A percentile compares a stretch with the other conserved stretches of the same genome.
phyloP scores from a whole-genome alignment of 2,888 invertebrate species.

The Chironomus riparius region DNA sequence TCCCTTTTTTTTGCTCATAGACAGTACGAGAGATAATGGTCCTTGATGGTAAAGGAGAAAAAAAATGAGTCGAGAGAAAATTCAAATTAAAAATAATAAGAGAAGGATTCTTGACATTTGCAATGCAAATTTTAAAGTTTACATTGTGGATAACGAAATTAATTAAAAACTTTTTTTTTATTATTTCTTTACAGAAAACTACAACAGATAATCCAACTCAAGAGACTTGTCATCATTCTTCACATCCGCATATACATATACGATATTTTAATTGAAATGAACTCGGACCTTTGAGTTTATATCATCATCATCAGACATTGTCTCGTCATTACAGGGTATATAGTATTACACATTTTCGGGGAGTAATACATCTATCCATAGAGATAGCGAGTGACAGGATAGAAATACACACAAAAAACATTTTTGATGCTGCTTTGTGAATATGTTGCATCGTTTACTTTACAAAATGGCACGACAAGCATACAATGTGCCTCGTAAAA shows the following conservation, averaged over 20 bases:
- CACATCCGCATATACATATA: not conserved
- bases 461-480: slow-evolving; percentile 22
- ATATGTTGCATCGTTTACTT: not conserved
- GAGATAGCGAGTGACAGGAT: not conserved
- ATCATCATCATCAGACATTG: not conserved
- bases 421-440: slow-evolving; percentile 13
- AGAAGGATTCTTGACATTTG: not conserved
- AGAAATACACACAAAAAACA: not conserved
- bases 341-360: too few species aligned
- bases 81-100: not conserved
- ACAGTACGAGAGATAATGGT: not conserved
- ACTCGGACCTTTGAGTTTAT: not conserved
- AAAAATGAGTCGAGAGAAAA: not conserved
- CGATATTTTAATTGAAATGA: not conserved
- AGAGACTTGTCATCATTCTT: not conserved
- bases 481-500: slow-evolving; percentile 22
- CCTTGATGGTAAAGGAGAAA: not conserved
- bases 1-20: too few species aligned
- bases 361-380: too few species aligned
- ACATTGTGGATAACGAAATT: slow-evolving; percentile 13
- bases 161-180: slow-evolving; percentile 11
- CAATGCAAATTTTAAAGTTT: not conserved
- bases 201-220: not conserved
- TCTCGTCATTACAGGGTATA: not conserved
- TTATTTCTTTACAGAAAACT: not conserved